Conservation (phyloP, 1,140 invertebrate species). For the Aphis gossypii region DNA sequence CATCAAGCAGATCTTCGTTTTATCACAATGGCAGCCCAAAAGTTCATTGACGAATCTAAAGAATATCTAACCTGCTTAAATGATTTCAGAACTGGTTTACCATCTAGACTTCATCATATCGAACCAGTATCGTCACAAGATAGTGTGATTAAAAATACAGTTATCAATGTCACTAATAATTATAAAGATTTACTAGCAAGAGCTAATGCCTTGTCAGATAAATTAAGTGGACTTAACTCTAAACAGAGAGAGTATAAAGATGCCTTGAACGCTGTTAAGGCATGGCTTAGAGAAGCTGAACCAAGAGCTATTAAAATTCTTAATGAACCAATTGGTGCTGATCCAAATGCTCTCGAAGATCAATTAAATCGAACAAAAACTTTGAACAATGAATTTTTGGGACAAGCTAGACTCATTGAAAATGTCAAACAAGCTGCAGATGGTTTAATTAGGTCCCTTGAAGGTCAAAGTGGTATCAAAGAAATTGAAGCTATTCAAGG, state of each 20-base stretch:
- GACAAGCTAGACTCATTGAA: conserved; percentile 84
- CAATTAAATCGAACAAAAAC: conserved; percentile 85
- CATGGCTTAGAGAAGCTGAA: conserved; percentile 80
- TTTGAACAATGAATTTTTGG: conserved; percentile 85
- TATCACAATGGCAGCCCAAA: conserved; percentile 93
- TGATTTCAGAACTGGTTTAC: conserved; percentile 82
- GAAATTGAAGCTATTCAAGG: conserved; percentile 81
- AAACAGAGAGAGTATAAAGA: conserved; percentile 84
- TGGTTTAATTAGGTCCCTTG: conserved; percentile 58
- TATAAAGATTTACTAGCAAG: conserved; percentile 80
- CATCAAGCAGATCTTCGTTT: conserved; percentile 94
- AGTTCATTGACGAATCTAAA: conserved; percentile 93
- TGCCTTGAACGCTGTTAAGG: conserved; percentile 79
- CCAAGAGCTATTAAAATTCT: conserved; percentile 65
- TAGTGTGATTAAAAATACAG: conserved; percentile 74
- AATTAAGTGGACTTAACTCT: conserved; percentile 77
- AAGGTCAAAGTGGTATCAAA: conserved; percentile 75
- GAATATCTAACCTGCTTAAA: conserved; percentile 84
- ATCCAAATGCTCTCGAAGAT: conserved; percentile 85
- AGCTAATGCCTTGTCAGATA: conserved; percentile 82
- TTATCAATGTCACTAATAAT: conserved; percentile 73
- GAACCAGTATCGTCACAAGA: conserved; percentile 74
- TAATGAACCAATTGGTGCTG: conserved; percentile 82
- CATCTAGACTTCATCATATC: conserved; percentile 79
- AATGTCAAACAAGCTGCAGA: conserved; percentile 70